Percentiles rank a stretch among this genome's conserved stretches.
Conservation (phyloP, 2,888 invertebrate genomes). For the Adelognathus sp. region DNA sequence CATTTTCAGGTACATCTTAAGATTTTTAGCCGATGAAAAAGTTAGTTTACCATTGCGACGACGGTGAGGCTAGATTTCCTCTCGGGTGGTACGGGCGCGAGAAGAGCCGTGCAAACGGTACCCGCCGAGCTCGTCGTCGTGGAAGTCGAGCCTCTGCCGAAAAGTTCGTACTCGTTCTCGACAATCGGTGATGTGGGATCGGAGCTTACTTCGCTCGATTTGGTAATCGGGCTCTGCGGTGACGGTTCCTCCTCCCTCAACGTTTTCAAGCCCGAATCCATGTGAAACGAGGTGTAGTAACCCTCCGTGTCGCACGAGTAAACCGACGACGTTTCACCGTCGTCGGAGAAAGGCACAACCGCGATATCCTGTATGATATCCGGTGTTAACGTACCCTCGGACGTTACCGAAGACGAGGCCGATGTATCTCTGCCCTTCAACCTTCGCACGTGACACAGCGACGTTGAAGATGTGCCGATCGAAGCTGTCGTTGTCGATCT, state of each 20-base stretch:
- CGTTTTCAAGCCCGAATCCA: constrained; percentile 96
- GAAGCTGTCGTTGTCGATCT: constrained; percentile 80
- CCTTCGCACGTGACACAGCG: constrained; percentile 78
- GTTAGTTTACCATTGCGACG: constrained; percentile 76
- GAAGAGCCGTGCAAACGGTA: constrained; percentile 92
- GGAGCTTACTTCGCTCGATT: constrained; percentile 83
- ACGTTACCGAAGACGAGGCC: constrained; percentile 91
- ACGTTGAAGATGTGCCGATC: constrained; percentile 80
- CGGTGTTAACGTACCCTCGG: constrained; percentile 92
- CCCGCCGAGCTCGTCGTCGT: constrained; percentile 96
- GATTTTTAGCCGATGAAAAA: neutral
- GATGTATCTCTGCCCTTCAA: constrained; percentile 84
- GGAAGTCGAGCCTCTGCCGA: constrained; percentile 95
- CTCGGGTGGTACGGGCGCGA: constrained; percentile 92
- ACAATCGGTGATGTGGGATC: constrained; percentile 88
- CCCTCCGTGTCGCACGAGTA: constrained; percentile 99
- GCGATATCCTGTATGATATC: constrained; percentile 91
- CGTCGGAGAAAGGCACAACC: constrained; percentile 83
- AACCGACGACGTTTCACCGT: constrained; percentile 93
- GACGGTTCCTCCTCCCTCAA: constrained; percentile 88
- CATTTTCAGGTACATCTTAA: no score
- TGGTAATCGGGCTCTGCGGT: constrained; percentile 88
- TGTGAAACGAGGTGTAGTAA: constrained; percentile 98
- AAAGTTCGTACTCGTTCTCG: constrained; percentile 95
- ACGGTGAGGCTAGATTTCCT: constrained; percentile 87